Conservation (phyloP, 2,888 invertebrate species). For the Lobophora halterata region DNA sequence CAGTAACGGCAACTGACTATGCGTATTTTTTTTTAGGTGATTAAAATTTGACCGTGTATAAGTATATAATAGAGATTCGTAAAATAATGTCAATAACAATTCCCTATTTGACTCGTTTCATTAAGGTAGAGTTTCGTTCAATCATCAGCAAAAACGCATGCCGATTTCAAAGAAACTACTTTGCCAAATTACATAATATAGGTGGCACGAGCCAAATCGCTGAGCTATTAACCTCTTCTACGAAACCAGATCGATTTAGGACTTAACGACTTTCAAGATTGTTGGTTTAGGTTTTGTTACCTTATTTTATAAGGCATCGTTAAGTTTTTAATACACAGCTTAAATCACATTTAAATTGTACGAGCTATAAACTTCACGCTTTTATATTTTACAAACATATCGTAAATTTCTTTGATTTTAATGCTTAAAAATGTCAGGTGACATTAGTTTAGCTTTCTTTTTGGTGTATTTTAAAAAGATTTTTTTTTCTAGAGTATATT, state of each 20-base stretch:
- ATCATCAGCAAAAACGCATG: constrained; percentile 19
- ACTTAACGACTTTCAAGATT: constrained; percentile 38
- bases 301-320: constrained; percentile 23
- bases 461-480: neutral
- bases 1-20: too few species aligned
- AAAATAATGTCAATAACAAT: too few species aligned
- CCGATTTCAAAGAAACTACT: constrained; percentile 34
- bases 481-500: too few species aligned
- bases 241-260: constrained; percentile 45
- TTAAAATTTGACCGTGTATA: too few species aligned
- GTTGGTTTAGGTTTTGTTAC: constrained; percentile 24
- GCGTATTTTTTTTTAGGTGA: too few species aligned
- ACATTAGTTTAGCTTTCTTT: neutral
- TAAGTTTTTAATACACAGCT: constrained; percentile 24
- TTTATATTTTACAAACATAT: constrained; percentile 21
- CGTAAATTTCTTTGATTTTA: constrained; percentile 21
- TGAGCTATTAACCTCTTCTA: constrained; percentile 42
- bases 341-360: constrained; percentile 24
- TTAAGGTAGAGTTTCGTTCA: too few species aligned
- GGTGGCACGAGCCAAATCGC: constrained; percentile 67
- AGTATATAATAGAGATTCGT: too few species aligned
- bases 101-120: too few species aligned
- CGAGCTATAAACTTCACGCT: constrained; percentile 23
- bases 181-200: constrained; percentile 44
- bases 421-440: constrained; percentile 10